These are phyloP conservation scores for Drosophila mettleri DNA, from an alignment of 2,888 invertebrate species.

Conservation along the genomic window DNA sequence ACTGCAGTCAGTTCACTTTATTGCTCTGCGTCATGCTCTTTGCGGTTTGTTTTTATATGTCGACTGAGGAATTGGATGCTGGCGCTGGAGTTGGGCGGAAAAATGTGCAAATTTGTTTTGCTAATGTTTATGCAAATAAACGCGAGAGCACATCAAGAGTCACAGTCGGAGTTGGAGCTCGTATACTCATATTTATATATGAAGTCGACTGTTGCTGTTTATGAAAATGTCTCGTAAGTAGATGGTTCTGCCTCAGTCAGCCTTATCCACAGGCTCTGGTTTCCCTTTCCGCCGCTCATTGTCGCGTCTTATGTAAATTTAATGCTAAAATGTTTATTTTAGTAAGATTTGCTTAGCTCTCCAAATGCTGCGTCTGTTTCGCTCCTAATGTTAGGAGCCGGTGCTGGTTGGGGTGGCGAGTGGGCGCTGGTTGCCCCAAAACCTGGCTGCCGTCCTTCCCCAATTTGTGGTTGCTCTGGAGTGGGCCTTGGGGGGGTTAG, in stretches of 20 bases:
- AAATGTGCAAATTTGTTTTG: slow-evolving; percentile 82
- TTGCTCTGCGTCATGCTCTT: slow-evolving; percentile 49
- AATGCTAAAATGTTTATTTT: slow-evolving; percentile 82
- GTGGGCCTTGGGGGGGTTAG: slow-evolving; percentile 6
- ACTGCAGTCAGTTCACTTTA: not conserved
- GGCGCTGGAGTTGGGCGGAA: slow-evolving; percentile 28
- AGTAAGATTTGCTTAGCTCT: slow-evolving; percentile 80
- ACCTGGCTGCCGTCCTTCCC: slow-evolving; percentile 36
- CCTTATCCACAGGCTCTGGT: slow-evolving; percentile 10
- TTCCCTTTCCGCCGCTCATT: slow-evolving; percentile 44
- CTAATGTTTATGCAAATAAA: slow-evolving; percentile 81
- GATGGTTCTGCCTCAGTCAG: slow-evolving; percentile 36
- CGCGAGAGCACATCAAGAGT: slow-evolving; percentile 62
- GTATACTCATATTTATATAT: slow-evolving; percentile 51
- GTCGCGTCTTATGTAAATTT: slow-evolving; percentile 81
- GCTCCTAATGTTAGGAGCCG: slow-evolving; percentile 53
- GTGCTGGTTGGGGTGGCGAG: not conserved
- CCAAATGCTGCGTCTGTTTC: slow-evolving; percentile 59
- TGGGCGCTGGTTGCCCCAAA: slow-evolving; percentile 10
- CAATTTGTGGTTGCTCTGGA: slow-evolving; percentile 39
- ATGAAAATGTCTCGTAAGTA: slow-evolving; percentile 72
- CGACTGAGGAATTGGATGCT: slow-evolving; percentile 42
- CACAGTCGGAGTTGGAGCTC: slow-evolving; percentile 21
- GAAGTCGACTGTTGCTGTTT: slow-evolving; percentile 68
- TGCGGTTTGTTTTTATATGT: slow-evolving; percentile 78